Conservation (phyloP, 2,888 invertebrate species). For the Mythimna lalbum region DNA sequence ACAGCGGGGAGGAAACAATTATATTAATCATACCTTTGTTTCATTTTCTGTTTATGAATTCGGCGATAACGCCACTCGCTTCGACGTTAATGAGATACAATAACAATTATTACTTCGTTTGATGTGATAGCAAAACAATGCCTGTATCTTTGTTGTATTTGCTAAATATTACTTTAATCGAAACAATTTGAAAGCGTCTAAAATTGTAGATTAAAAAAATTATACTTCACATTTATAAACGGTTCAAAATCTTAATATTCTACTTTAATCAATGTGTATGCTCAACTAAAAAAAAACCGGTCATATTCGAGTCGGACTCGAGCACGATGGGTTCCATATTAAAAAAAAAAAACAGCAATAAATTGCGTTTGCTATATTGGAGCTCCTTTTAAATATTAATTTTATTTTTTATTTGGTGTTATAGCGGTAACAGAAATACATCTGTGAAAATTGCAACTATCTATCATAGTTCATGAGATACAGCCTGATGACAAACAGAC, state of each 20-base stretch:
- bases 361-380: too few species aligned
- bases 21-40: constrained; percentile 30
- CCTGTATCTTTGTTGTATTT: not conserved
- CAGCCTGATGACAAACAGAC: too few species aligned
- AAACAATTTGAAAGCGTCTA: not conserved
- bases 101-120: not conserved
- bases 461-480: too few species aligned
- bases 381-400: too few species aligned
- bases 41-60: constrained; percentile 25
- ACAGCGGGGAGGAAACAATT: constrained; percentile 27
- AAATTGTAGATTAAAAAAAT: not conserved
- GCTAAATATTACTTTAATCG: not conserved
- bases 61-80: constrained; percentile 1
- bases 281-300: not conserved
- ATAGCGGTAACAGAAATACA: too few species aligned
- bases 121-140: not conserved
- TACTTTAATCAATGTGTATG: not conserved
- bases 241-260: constrained; percentile 22
- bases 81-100: constrained; percentile 23
- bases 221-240: constrained; percentile 15
- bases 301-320: too few species aligned
- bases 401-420: too few species aligned
- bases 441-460: too few species aligned
- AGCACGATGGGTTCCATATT: too few species aligned
- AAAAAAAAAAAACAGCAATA: too few species aligned